Base-by-base conservation (phyloP, 2,888 invertebrate species). In the Rhorus exstirpatorius region DNA sequence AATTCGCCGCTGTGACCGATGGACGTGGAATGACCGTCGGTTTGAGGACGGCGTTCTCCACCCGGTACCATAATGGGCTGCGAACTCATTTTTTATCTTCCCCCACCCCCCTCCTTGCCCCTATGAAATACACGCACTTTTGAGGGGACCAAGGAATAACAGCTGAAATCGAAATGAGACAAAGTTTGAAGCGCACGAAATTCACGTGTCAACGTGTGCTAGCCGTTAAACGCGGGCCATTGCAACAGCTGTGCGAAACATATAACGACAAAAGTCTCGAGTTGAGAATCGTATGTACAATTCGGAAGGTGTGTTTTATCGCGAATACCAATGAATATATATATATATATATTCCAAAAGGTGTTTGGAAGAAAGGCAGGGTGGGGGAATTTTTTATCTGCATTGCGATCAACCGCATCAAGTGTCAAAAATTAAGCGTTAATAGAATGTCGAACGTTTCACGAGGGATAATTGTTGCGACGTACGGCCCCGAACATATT, bases 1-100 rank as follows among this genome's bases (percentile, higher is more conserved):
- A 85, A 89, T 68, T 92, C 91, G 0, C 85, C 86, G 19, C 88
- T 31, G 14, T 88, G 87, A 35, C 90, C 91, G 74, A 87, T 87
- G 35, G 91, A 88, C 49, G 87, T 83, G 10, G 91, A 90, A 80
- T 91, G 90, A 67, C 85, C 83, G 63, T 92, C 91, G 3, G 89
- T 79, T 55, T 88, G 88, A 10, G 87, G 83, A 24, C 87, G 88
- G 12, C 90, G 89, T 46, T 91, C 90, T 31, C 89, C 91, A 49
- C 90, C 90, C 12, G 93, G 93, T 49, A 92, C 92, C 86, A 89
- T 90, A 74, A 92, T 93, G n/a, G 93, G 91, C 85, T 91, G 92
- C 3, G 92, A 91, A 83, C 90, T 92, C 93, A 93, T 92, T 65
- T 31, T 12, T 46, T 51, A 41, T 41, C 26, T 44, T n/a, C n/a